A percentile compares a stretch with the other conserved stretches of the same genome.
These are phyloP conservation scores for Tortrix viridana DNA, from an alignment of 2,888 invertebrate genomes.

Conservation along the genomic window DNA sequence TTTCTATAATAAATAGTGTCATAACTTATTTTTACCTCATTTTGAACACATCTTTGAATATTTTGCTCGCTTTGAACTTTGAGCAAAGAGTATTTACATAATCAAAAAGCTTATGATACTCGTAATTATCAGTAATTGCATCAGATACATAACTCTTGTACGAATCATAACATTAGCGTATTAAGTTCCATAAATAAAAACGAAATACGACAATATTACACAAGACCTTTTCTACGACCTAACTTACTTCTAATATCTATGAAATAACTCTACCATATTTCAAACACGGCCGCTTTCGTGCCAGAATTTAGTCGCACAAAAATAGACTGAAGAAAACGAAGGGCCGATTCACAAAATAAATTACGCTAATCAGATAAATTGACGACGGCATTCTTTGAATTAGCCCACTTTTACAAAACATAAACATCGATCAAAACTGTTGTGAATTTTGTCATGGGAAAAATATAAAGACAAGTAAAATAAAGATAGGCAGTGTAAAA, in stretches of 20 bases:
- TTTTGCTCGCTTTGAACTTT: constrained; percentile 20
- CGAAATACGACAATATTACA: constrained; percentile 60
- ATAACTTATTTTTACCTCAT: neutral
- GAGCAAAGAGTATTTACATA: constrained; percentile 22
- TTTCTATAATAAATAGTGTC: constrained; percentile 26
- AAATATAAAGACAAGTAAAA: neutral
- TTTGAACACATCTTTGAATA: constrained; percentile 23
- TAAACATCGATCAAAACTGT: constrained; percentile 16
- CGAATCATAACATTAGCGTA: constrained; percentile 55
- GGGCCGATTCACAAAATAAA: constrained; percentile 29
- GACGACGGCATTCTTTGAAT: constrained; percentile 37
- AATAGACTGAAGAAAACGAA: constrained; percentile 24
- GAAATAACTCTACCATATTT: constrained; percentile 14
- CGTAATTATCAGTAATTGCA: neutral
- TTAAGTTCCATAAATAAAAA: constrained; percentile 50
- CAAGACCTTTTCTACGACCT: constrained; percentile 25
- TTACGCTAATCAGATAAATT: constrained; percentile 38
- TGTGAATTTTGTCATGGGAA: constrained; percentile 1
- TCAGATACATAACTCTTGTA: constrained; percentile 12
- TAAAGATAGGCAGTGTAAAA: constrained; percentile 4
- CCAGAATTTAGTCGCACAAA: constrained; percentile 29
- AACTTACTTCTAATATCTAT: constrained; percentile 18
- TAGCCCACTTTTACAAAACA: constrained; percentile 34
- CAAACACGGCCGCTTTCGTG: constrained; percentile 15
- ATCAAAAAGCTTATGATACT: constrained; percentile 1